These are phyloP conservation scores for Caenorhabditis briggsae DNA, from an alignment of 1,140 invertebrate species.

Conservation along the genomic window DNA sequence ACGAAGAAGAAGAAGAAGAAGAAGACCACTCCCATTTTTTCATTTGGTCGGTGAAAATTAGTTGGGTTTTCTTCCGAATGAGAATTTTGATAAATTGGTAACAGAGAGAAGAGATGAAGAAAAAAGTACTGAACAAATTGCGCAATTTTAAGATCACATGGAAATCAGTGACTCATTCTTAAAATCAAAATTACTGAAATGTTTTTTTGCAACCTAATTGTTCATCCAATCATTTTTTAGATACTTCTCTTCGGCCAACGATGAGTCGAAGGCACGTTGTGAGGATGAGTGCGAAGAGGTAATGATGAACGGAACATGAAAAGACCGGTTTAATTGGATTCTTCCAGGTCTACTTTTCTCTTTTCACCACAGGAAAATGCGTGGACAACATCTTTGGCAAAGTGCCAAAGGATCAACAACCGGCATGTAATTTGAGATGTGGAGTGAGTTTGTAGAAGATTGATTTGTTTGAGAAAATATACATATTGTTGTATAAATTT, in stretches of 20 bases:
- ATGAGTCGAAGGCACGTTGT: conserved; percentile 72
- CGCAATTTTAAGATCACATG: not conserved
- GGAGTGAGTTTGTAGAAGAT: conserved; percentile 63
- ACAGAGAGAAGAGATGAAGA: not conserved
- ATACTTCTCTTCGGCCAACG: conserved; percentile 70
- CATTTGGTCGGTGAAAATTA: conserved; percentile 16
- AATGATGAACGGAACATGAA: conserved; percentile 61
- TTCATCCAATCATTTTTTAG: conserved; percentile 62
- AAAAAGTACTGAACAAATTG: not conserved
- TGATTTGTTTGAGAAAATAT: not conserved
- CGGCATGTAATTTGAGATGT: conserved; percentile 72
- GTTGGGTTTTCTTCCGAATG: not conserved
- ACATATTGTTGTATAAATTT: not conserved
- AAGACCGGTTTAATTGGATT: not conserved
- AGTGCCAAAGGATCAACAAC: conserved; percentile 65
- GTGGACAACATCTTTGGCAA: conserved; percentile 74
- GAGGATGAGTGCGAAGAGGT: conserved; percentile 77
- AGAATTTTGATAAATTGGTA: conserved; percentile 27
- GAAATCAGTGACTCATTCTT: too few species aligned
- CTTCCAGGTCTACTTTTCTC: conserved; percentile 70
- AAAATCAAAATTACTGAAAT: too few species aligned
- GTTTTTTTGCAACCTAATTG: not conserved
- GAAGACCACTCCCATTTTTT: conserved; percentile 11
- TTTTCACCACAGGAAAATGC: conserved; percentile 74
- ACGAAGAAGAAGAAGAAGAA: not conserved